Conservation (phyloP, 1,140 invertebrate species). For the Rhizoglyphus robini region DNA sequence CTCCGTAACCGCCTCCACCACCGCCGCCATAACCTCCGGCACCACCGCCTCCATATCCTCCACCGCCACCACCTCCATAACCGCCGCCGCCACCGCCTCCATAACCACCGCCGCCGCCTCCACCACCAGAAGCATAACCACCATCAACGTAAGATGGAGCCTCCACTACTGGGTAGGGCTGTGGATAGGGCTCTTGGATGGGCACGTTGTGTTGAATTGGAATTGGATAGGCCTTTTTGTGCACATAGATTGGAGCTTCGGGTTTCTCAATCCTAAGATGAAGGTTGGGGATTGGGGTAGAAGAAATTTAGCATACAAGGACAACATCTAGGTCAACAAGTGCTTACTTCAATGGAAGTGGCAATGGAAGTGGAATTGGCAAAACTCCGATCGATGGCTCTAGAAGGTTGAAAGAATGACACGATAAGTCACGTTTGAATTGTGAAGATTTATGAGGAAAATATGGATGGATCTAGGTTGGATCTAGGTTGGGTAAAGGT, state of each 20-base stretch:
- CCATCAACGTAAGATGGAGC: slow-evolving; percentile 18
- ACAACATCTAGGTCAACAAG: no score
- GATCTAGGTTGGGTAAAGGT: not conserved
- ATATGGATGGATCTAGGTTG: not conserved
- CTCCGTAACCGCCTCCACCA: not conserved
- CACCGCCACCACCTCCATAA: not conserved
- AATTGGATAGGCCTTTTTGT: slow-evolving; percentile 6
- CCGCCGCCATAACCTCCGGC: not conserved
- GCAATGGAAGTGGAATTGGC: slow-evolving; percentile 8
- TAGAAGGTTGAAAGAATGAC: not conserved
- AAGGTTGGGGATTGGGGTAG: no score
- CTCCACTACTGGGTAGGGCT: slow-evolving; percentile 4
- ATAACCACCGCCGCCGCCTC: not conserved
- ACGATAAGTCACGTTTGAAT: not conserved
- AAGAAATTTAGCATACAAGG: no score
- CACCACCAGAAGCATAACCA: slow-evolving; percentile 12
- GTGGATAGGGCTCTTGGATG: not conserved
- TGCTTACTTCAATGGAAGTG: slow-evolving; percentile 19
- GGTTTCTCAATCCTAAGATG: slow-evolving; percentile 17
- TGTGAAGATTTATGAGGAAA: no score
- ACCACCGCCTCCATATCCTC: not conserved
- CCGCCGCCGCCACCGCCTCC: not conserved
- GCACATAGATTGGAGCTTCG: slow-evolving; percentile 1
- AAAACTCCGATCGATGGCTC: slow-evolving; percentile 1
- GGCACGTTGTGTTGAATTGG: slow-evolving; percentile 9